Base-by-base conservation (phyloP, 2,888 invertebrate genomes). In the Thumatha senex region DNA sequence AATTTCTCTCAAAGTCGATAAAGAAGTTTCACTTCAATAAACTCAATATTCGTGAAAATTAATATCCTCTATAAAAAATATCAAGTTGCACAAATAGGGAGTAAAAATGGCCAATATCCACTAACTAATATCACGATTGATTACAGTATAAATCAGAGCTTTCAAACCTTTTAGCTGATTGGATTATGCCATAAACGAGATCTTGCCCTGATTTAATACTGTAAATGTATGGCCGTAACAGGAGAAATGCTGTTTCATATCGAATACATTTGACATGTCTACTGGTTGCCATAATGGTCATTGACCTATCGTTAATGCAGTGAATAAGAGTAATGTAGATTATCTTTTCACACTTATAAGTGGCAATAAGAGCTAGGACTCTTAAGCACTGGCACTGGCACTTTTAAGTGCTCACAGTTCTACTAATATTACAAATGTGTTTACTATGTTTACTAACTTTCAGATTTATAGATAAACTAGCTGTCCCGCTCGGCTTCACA, bases 131-230 rank as follows among this genome's bases (percentile, higher is more conserved):
- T 56, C 53, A 46, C 54, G 59, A 64, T 67, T 67, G 67, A 64
- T 67, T 61, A 58, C 62, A 54, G 51, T 54, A 67, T 62, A 67
- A 62, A 67, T 67, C 68, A 67, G 51, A 56, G 45, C 58, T 58
- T 51, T 55, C 43, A 34, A 64, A 63, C 54, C 67, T 67, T 64
- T 67, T 67, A 67, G 67, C 62, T 57, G 68, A 67, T 67, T 67
- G 60, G 58, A 60, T 67, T 63, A 64, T 64, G 54, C 51, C 49
- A 63, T 57, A 67, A 64, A 64, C 53, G 62, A 39, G 45, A 58
- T 56, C 54, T 61, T 64, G 52, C 40, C 50, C 54, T 63, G 48
- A 51, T 63, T 59, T 59, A 46, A 63, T 67, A 63, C 49, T 46
- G 31, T 51, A 40, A 44, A 51, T 56, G 46, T 61, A 56, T 53